Base-by-base conservation (phyloP, 1,140 invertebrate species). In the Drosophila carrolli region DNA sequence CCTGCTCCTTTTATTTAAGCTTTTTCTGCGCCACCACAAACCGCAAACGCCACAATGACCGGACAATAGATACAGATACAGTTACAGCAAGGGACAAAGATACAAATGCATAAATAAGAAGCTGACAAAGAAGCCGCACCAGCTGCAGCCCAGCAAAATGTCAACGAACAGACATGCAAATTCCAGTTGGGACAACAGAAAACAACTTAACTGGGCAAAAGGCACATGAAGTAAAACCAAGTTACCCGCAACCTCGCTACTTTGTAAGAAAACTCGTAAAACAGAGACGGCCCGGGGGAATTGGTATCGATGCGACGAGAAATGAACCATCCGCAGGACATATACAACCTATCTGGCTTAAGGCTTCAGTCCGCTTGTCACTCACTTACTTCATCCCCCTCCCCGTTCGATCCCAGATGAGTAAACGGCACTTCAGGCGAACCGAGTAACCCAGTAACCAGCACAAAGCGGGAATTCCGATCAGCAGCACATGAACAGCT, bases 161-260 rank as follows among this genome's bases (percentile, higher is more conserved):
- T 75, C 73, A 75, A 67, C 72, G 73, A 75, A 51, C 38, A 46
- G 72, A 75, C 61, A 75, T 58, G 47, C 60, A 75, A 75, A 75
- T 76, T 67, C 71, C 51, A 50, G 68, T 9, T 63, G 50, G 44
- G 40, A 27, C 53, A 55, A 46, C 57, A 40, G 29, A 73, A 74
- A 75, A 40, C 50, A 75, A 65, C 71, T 74, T 53, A 62, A 47
- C 41, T 53, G 56, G 40, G 37, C 37, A 23, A 32, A 27, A 16
- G 37, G 37, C 46, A 63, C 63, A 62, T 41, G 61, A 46, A 54
- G 56, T 29, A 59, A 59, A 53, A 53, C 55, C 46, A 46, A 74
- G 50, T 70, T 67, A 41, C 32, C 66, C 63, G 16, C 67, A 70
- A 56, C 40, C 35, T 56, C 43, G 67, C 53, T 72, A 50, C 68